Evolutionary conservation across 2,113 vertebrate genomes (phyloP), one percentile per base, ranked within the genome.

Genomic region (Bujurquina vittata): DNA sequence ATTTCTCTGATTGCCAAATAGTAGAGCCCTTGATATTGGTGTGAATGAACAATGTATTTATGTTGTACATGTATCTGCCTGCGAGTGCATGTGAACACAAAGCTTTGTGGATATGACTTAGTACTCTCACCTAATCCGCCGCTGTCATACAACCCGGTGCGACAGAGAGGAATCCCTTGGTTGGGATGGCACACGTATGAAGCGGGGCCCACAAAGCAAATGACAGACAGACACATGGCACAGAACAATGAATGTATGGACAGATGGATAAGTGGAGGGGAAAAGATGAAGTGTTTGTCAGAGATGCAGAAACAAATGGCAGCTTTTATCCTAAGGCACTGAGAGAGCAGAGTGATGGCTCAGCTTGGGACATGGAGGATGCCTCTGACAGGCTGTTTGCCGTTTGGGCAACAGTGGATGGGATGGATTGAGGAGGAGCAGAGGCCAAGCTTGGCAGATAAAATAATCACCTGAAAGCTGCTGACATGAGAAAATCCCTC

Each of bases 221-320:
- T 83, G 88, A 92, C 87, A 90, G 90, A 80, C 90, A 83, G 80
- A 89, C 91, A 93, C 69, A 84, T 35, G 87, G 84, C 76, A 58
- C 77, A 75, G 60, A 88, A 87, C 82, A 90, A 90, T 87, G 83
- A 77, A 76, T 87, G 83, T 90, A 92, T 78, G 84, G 92, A 91
- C 92, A 91, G 94, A 92, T 90, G 91, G 89, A 95, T 91, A 85
- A 92, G 86, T 88, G 82, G 81, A 90, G 80, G 83, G 87, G 81
- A 52, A 87, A 93, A 89, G 86, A 93, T 89, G 76, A 91, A 93
- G 87, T 89, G 89, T 92, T 94, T 95, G 93, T 95, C 93, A 92
- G 90, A 94, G 89, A 83, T 80, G 79, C 87, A 89, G 90, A 91
- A 92, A 94, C 93, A 94, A 95, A 94, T 90, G 89, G 90, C 81